These are phyloP conservation scores for Rhineura floridana DNA, from an alignment of 2,113 vertebrate species.

Conservation along the genomic window DNA sequence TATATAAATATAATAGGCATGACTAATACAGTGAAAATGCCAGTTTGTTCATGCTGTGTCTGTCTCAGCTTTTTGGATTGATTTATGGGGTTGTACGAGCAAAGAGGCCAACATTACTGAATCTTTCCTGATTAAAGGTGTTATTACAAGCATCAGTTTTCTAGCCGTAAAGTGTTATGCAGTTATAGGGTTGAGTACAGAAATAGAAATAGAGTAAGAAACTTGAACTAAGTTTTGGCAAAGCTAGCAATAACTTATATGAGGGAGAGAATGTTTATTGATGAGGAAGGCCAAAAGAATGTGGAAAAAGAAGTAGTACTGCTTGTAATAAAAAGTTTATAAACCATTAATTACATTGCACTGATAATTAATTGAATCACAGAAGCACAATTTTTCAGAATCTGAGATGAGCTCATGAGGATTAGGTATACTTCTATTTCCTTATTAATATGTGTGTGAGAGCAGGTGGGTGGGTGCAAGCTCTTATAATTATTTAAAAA, in stretches of 20 bases:
- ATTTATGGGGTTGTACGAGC: accelerated
- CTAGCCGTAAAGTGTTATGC: slow-evolving; percentile 21
- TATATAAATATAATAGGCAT: slow-evolving; percentile 17
- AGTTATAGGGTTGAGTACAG: not conserved
- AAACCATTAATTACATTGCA: not conserved
- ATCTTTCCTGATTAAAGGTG: slow-evolving; percentile 46
- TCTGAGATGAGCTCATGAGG: not conserved
- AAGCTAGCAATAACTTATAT: not conserved
- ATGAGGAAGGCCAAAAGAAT: not conserved
- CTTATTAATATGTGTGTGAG: slow-evolving; percentile 15
- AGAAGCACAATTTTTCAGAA: not conserved
- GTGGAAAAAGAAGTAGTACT: not conserved
- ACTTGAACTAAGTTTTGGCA: not conserved
- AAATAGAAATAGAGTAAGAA: slow-evolving; percentile 34
- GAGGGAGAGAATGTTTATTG: not conserved
- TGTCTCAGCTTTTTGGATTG: slow-evolving; percentile 16
- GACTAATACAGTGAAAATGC: slow-evolving; percentile 25
- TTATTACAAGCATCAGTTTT: slow-evolving; percentile 21
- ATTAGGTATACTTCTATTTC: slow-evolving; percentile 27
- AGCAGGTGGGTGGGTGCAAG: not conserved
- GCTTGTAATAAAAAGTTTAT: not conserved
- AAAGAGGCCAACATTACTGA: slow-evolving; percentile 39
- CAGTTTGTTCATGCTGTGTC: not conserved
- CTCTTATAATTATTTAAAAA: slow-evolving; percentile 8
- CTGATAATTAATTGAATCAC: not conserved